Base-by-base conservation (phyloP, 2,888 invertebrate genomes). In the Neelides folsomi region DNA sequence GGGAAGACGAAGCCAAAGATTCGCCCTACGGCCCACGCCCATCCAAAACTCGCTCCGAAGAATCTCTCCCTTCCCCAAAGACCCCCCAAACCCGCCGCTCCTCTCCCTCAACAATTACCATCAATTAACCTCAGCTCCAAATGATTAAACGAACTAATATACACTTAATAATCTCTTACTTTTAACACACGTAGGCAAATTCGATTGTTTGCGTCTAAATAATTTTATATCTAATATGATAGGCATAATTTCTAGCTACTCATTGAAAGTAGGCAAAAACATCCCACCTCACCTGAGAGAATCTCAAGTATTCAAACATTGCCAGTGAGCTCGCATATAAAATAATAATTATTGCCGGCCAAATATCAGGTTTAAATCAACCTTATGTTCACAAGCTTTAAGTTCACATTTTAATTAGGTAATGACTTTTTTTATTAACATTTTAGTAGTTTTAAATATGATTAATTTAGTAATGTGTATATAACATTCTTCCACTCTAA, bases 1-100 rank as follows among this genome's bases (percentile, higher is more conserved):
- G 51, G 54, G 15, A 55, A 56, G 43, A 52, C 57, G 1, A 42
- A 39, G 12, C 51, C 51, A 19, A 58, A 57, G 40, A 57, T 63
- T 37, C 54, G 63, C 40, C 59, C 63, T 7, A 60, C 63, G n/a
- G 61, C 61, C 20, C 63, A 61, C 53, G 60, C 58, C 19, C 61
- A 63, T 52, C 63, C 60, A n/a, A 52, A 50, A 40, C 49, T 36
- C 7, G 48, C 48, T 44, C 52, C 58, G 36, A 51, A 40, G 27
- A 49, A 48, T 15, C 16, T 48, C 8, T 45, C 49, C 13, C 55
- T 45, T 52, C 61, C 46, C 57, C 59, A 13, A 37, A 55, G 53
- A 40, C 58, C 56, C 8, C 54, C 57, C 8, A 47, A 57, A 39
- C 57, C 57, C n/a, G 47, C 48, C 15, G 47, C 47, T 46, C 48